A percentile compares a stretch with the other conserved stretches of the same genome.
Conservation (phyloP, 2,113 vertebrate species). For the Genyomyrus donnyi region DNA sequence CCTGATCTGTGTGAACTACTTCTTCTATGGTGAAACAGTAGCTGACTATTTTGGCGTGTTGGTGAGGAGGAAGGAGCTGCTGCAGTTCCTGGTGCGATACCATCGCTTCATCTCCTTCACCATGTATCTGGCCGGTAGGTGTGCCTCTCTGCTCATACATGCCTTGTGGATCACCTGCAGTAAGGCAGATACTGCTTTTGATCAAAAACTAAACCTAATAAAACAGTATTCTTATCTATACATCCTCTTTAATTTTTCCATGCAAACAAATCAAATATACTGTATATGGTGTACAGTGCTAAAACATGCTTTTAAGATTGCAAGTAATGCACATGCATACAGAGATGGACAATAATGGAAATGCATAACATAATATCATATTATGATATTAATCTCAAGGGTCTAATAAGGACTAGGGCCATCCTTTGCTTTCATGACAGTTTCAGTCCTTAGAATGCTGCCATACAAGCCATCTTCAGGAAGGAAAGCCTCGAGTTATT, state of each 20-base stretch:
- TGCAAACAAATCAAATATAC: background rate
- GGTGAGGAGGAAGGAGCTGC: constrained; percentile 88
- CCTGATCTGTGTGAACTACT: constrained; percentile 94
- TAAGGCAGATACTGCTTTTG: background rate
- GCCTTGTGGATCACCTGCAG: background rate
- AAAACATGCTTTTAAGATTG: background rate
- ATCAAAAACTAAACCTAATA: background rate
- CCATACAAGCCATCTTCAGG: background rate
- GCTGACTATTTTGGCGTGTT: constrained; percentile 90
- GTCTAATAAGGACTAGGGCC: background rate
- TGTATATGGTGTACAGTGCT: background rate
- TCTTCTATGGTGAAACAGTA: constrained; percentile 97
- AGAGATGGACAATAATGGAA: background rate
- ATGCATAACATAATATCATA: no score
- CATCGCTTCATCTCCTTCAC: constrained; percentile 97
- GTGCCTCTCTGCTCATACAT: background rate
- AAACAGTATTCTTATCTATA: background rate
- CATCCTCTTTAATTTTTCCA: background rate
- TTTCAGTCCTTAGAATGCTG: background rate
- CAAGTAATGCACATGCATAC: background rate
- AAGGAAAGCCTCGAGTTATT: background rate
- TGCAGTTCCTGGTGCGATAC: constrained; percentile 93
- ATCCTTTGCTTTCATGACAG: background rate
- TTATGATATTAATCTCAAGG: no score
- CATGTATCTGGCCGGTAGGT: constrained; percentile 86